These are phyloP conservation scores for Pinctada fucata DNA, from an alignment of 2,888 invertebrate species.

Conservation along the genomic window DNA sequence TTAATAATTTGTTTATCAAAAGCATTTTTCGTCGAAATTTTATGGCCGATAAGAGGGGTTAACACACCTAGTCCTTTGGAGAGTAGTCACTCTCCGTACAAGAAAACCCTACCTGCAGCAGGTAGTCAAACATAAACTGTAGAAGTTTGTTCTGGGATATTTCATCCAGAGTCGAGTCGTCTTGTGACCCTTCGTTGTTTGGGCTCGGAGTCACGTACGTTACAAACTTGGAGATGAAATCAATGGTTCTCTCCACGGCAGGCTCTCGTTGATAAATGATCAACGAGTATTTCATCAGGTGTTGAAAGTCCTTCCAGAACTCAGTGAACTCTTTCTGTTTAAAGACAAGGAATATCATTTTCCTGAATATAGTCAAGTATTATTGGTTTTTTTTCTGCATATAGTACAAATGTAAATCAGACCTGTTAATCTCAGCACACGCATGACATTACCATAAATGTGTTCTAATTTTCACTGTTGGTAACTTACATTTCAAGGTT, in stretches of 20 bases:
- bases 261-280: conserved; percentile 84
- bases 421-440: too few relatives aligned
- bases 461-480: too few relatives aligned
- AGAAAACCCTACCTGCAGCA: conserved; percentile 79
- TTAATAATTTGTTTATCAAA: too few relatives aligned
- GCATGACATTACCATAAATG: too few relatives aligned
- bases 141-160: conserved; percentile 79
- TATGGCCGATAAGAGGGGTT: too few relatives aligned
- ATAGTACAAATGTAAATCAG: neutral
- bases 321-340: conserved; percentile 79
- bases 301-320: conserved; percentile 83
- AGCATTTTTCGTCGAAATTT: too few relatives aligned
- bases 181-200: conserved; percentile 29
- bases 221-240: conserved; percentile 86
- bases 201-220: conserved; percentile 78
- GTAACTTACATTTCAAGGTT: too few relatives aligned
- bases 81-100: too few relatives aligned
- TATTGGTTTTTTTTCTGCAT: too few relatives aligned
- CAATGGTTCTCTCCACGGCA: conserved; percentile 83
- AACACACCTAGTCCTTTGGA: too few relatives aligned
- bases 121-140: conserved; percentile 81
- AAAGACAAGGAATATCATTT: neutral
- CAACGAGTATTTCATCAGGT: conserved; percentile 83
- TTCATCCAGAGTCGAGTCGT: conserved; percentile 74
- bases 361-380: too few relatives aligned